Base-by-base conservation (phyloP, 2,113 vertebrate species). In the Hyaena hyaena region DNA sequence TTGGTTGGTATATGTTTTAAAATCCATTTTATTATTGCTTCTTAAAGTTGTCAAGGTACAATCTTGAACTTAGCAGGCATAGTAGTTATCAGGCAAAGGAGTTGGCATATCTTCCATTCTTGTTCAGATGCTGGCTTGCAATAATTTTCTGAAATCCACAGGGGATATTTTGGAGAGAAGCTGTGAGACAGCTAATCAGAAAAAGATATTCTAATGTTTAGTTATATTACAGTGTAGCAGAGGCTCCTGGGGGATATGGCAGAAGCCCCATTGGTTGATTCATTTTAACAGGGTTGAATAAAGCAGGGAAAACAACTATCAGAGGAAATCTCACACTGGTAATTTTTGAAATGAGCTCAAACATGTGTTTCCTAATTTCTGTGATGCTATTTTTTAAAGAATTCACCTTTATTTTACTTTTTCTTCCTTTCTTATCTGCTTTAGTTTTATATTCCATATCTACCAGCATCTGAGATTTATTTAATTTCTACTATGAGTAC, bases 81-180 rank as follows among this genome's bases (percentile, higher is more conserved):
- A 93, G 48, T n/a, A 89, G 65, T 96, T 88, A 35, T 33, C n/a
- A 94, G 63, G 92, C 65, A 91, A 92, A 68, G 24, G 43, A 96
- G n/a, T 4, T 90, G 43, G 50, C 68, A 45, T 90, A 28, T 86
- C 33, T 96, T 95, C 77, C 45, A 39, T 63, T 85, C 53, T 94
- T 69, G 63, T 69, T 97, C 90, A 96, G 80, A 95, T 81, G 81
- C 69, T 65, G 65, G 69, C 93, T 97, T 90, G 92, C 84, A 96
- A 94, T 90, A 95, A 96, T 97, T 96, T 97, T 96, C 71, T 45
- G 48, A 97, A 97, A 92, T 95, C 87, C 84, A 97, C n/a, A 26
- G 86, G 93, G 94, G 71, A 96, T 93, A 28, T 84, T 96, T 96
- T 63, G 28, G 45, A 95, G 39, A 92, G 90, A 97, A 97, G 45